A percentile compares a stretch with the other conserved stretches of the same genome.
phyloP scores from a whole-genome alignment of 2,888 invertebrate species.

The Luperina nickerlii region DNA sequence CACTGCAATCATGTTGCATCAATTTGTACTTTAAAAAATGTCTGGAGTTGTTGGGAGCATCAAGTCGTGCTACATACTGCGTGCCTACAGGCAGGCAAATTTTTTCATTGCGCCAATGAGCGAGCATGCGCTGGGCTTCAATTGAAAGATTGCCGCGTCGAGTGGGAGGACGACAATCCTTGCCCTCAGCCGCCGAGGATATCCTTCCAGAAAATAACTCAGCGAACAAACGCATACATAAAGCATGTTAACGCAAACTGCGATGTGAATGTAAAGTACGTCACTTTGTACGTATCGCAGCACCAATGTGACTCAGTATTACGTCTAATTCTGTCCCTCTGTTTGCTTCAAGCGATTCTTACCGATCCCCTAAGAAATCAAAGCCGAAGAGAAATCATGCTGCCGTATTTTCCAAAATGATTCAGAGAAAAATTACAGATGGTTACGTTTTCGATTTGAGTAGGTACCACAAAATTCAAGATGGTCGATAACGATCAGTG shows the following conservation, averaged over 20 bases:
- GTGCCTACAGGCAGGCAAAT: slow-evolving; percentile 79
- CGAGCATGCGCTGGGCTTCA: slow-evolving; percentile 83
- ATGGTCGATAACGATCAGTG: slow-evolving; percentile 56
- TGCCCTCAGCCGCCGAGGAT: slow-evolving; percentile 86
- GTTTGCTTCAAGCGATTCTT: not conserved
- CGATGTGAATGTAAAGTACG: slow-evolving; percentile 27
- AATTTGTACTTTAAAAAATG: slow-evolving; percentile 40
- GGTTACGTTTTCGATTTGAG: not conserved
- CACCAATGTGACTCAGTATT: slow-evolving; percentile 1
- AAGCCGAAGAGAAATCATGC: slow-evolving; percentile 3
- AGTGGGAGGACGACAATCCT: slow-evolving; percentile 88
- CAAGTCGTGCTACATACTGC: slow-evolving; percentile 54
- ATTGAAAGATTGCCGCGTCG: slow-evolving; percentile 87
- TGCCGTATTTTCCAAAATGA: slow-evolving; percentile 6
- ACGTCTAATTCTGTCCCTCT: not conserved
- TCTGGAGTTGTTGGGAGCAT: slow-evolving; percentile 41
- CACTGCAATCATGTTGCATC: slow-evolving; percentile 47
- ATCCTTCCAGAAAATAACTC: slow-evolving; percentile 89
- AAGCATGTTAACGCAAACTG: slow-evolving; percentile 44
- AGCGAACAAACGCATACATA: slow-evolving; percentile 72
- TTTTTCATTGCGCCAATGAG: slow-evolving; percentile 89
- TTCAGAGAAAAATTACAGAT: slow-evolving; percentile 16
- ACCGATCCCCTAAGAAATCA: slow-evolving; percentile 2
- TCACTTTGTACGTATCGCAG: slow-evolving; percentile 13
- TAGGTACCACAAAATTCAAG: slow-evolving; percentile 22